phyloP scores from a whole-genome alignment of 1,140 invertebrate species.

The Temnothorax longispinosus region DNA sequence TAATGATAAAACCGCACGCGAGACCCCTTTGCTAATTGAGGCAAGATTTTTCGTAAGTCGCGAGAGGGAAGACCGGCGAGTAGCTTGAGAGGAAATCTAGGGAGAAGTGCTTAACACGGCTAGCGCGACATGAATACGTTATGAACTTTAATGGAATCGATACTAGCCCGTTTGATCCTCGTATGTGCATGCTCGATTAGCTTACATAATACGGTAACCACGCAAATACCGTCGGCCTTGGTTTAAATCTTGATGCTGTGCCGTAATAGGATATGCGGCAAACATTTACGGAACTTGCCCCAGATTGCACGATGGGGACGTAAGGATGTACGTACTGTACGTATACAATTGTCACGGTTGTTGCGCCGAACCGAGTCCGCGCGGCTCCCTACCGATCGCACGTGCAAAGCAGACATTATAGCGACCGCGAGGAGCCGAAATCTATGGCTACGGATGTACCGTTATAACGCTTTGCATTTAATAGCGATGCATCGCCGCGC shows the following conservation, averaged over 20 bases:
- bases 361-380: neutral
- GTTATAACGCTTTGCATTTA: conserved; percentile 59
- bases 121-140: neutral
- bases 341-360: conserved; percentile 17
- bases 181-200: conserved; percentile 53
- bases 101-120: neutral
- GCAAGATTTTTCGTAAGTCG: conserved; percentile 4
- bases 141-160: conserved; percentile 45
- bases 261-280: conserved; percentile 46
- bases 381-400: conserved; percentile 34
- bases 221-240: conserved; percentile 57
- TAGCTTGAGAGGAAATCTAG: neutral
- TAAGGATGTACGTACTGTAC: neutral
- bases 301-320: conserved; percentile 23
- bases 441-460: conserved; percentile 33
- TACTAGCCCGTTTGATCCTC: conserved; percentile 31
- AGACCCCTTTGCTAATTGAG: conserved; percentile 10
- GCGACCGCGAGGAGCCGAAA: conserved; percentile 35
- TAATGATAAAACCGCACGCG: neutral
- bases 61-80: neutral
- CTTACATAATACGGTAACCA: conserved; percentile 47
- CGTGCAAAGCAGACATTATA: conserved; percentile 35
- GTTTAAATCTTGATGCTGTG: conserved; percentile 54
- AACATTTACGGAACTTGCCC: conserved; percentile 51
- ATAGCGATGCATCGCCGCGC: conserved; percentile 52